Evolutionary conservation across 2,797 vertebrate genomes (phyloP), one percentile per base, ranked within the genome.

Genomic region (Acanthurus lineatus): DNA sequence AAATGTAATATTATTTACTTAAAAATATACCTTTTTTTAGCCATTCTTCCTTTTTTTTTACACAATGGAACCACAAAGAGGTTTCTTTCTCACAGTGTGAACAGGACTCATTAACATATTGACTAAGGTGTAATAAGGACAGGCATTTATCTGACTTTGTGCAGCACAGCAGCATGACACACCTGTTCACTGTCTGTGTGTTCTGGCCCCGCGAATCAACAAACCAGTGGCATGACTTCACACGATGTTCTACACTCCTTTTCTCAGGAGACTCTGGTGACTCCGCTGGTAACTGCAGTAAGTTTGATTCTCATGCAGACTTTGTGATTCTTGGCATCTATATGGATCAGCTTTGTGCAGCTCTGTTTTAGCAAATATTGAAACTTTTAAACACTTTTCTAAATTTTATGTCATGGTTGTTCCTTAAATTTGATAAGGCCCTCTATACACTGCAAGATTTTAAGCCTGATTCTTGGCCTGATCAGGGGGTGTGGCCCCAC

Each of bases 301-400:
- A 35, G 28, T 28, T 68, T 54, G 60, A 64, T 44, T 19, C 20
- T 38, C 22, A 40, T 53, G 15, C 35, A 66, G 14, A 38, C 22
- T 40, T 38, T 32, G 47, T 25, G 22, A 4, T 32, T 32, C 4
- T 15, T 54, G 11, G 20, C 4, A 77, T 56, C 6, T 52, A 35
- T 19, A 35, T 20, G n/a, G 15, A 22, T 60, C 16, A 60, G 49
- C 5, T 38, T 11, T 44, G 32, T 53, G 7, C 40, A 60, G 69
- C 32, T 71, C 28, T 28, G 17, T 63, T 54, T 16, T 42, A 4
- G 42, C 32, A 76, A 61, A 75, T 16, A 60, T 16, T 45, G 28
- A 19, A 14, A 14, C 20, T 38, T 60, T 61, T 2, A 38, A 56
- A 56, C 22, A 42, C 2, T 42, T 40, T 61, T 28, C 40, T 8